Evolutionary conservation across 1,140 invertebrate genomes (phyloP).

Genomic region (Tigriopus japonicus): DNA sequence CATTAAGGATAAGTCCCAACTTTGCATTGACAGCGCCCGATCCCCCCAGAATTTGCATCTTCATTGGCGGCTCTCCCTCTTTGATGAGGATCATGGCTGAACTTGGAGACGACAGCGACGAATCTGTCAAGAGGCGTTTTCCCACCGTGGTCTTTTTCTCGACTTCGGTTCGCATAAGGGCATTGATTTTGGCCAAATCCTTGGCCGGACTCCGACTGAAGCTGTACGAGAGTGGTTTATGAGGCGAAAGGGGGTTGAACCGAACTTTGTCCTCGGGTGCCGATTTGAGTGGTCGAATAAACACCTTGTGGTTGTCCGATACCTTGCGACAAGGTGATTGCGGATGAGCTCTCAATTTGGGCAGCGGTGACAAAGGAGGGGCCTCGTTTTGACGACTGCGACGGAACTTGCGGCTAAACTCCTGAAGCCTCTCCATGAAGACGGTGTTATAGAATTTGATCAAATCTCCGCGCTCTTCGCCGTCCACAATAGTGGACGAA

Average conservation of each 20-base stretch:
- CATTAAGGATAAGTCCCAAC: background rate
- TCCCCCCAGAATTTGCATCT: background rate
- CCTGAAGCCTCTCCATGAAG: conserved; percentile 36
- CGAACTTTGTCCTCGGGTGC: conserved; percentile 17
- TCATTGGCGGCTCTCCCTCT: background rate
- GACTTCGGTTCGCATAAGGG: conserved; percentile 1
- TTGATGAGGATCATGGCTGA: background rate
- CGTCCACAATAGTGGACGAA: conserved; percentile 32
- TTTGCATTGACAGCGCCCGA: background rate
- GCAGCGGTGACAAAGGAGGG: conserved; percentile 53
- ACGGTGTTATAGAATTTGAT: conserved; percentile 78
- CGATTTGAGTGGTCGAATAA: conserved; percentile 37
- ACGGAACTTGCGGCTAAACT: conserved; percentile 52
- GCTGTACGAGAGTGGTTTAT: conserved; percentile 52
- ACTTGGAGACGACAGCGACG: background rate
- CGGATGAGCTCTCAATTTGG: conserved; percentile 40
- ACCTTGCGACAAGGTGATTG: conserved; percentile 48
- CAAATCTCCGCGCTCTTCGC: conserved; percentile 51
- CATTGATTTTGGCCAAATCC: conserved; percentile 12
- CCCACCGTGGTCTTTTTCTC: conserved; percentile 9
- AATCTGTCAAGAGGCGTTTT: conserved; percentile 8
- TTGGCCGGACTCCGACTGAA: conserved; percentile 77
- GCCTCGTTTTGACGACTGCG: conserved; percentile 27
- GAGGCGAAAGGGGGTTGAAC: conserved; percentile 30
- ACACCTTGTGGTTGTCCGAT: conserved; percentile 42